Percentiles rank a stretch among this genome's conserved stretches.
Evolutionary conservation across 2,888 invertebrate species (phyloP).

Genomic region (Phasia obesa): DNA sequence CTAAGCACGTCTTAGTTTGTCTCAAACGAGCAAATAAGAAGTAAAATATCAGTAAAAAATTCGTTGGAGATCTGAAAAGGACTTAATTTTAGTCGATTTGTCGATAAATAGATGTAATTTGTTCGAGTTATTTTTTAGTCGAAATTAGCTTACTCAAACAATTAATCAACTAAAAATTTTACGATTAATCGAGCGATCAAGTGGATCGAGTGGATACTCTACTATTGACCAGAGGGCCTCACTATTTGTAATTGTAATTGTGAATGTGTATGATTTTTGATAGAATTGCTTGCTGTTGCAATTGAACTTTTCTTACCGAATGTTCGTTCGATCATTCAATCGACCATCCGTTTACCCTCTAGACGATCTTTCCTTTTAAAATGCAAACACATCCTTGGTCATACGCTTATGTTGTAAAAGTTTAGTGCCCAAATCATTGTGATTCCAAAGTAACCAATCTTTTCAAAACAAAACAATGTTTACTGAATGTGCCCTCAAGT

Average conservation of each 20-base stretch:
- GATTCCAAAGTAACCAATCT: constrained; percentile 45
- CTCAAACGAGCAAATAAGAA: too few species aligned
- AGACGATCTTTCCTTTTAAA: background rate
- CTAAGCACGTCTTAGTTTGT: too few species aligned
- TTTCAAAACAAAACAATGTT: constrained; percentile 49
- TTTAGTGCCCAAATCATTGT: constrained; percentile 35
- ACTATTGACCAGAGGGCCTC: constrained; percentile 32
- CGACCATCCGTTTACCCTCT: constrained; percentile 15
- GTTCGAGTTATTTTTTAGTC: too few species aligned
- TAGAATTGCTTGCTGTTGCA: constrained; percentile 36
- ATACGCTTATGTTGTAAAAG: constrained; percentile 39
- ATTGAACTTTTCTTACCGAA: constrained; percentile 42
- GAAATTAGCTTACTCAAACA: too few species aligned
- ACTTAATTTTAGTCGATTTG: too few species aligned
- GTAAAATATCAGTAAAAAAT: too few species aligned
- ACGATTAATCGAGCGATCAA: too few species aligned
- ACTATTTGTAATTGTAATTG: background rate
- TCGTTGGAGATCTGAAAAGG: too few species aligned
- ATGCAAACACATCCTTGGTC: constrained; percentile 13
- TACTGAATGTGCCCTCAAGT: constrained; percentile 64
- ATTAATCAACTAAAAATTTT: too few species aligned
- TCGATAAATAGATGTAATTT: too few species aligned
- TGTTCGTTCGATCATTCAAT: constrained; percentile 9
- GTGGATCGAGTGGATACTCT: too few species aligned
- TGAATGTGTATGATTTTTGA: constrained; percentile 35